Percentiles rank a stretch among this genome's conserved stretches.
phyloP scores from a whole-genome alignment of 2,888 invertebrate genomes.

The Agapetus fuscipes region DNA sequence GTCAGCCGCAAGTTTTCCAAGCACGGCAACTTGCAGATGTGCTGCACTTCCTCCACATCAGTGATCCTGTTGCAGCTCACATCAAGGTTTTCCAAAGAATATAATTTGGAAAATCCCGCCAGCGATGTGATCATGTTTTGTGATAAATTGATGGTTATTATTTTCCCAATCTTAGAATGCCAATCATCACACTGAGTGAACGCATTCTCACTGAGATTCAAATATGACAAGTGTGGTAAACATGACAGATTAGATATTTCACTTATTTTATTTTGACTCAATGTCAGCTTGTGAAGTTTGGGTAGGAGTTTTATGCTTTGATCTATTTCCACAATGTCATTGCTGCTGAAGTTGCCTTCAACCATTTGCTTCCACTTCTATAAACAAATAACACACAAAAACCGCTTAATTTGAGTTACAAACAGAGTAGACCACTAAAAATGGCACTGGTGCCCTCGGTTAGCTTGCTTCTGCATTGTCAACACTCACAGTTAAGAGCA shows the following conservation, averaged over 20 bases:
- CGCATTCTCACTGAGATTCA: constrained; percentile 74
- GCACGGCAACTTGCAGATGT: constrained; percentile 74
- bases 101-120: constrained; percentile 68
- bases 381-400: constrained; percentile 26
- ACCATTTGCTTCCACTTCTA: constrained; percentile 63
- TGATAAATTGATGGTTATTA: constrained; percentile 74
- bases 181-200: constrained; percentile 64
- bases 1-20: constrained; percentile 78
- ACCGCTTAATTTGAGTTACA: no score
- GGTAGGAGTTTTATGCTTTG: constrained; percentile 70
- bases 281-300: constrained; percentile 56
- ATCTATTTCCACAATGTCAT: constrained; percentile 68
- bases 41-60: constrained; percentile 70
- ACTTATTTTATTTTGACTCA: constrained; percentile 71
- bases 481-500: no score
- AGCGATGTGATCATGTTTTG: constrained; percentile 71
- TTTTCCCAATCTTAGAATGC: constrained; percentile 80
- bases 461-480: no score
- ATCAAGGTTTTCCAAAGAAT: constrained; percentile 78
- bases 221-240: constrained; percentile 62
- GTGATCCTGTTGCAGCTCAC: constrained; percentile 77
- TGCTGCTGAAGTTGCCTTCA: constrained; percentile 67
- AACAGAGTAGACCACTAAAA: no score
- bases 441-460: no score
- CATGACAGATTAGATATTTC: constrained; percentile 68